Conservation (phyloP, 2,888 invertebrate genomes). For the Eremobia ochroleuca region DNA sequence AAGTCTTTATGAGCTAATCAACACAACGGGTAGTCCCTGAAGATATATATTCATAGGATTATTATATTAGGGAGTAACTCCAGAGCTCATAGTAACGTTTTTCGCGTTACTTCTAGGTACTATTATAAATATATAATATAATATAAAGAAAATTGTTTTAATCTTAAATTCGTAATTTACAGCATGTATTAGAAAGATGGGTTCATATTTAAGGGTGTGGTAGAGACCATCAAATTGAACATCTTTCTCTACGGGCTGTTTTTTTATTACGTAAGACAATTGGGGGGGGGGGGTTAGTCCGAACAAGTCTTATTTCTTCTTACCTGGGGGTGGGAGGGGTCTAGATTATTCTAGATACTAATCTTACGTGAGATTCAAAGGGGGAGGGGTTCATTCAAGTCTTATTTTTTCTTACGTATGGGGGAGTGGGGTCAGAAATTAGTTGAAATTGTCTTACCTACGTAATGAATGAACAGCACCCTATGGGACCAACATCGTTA, state of each 20-base stretch:
- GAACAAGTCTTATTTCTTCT: too few relatives aligned
- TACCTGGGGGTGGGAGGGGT: too few relatives aligned
- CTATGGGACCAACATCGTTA: neutral
- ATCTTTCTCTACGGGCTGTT: neutral
- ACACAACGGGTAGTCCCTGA: constrained; percentile 15
- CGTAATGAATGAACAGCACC: too few relatives aligned
- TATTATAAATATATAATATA: too few relatives aligned
- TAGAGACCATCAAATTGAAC: neutral
- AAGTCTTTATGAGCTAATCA: constrained; percentile 26
- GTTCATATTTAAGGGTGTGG: neutral
- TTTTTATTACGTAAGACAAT: too few relatives aligned
- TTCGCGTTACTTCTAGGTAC: neutral
- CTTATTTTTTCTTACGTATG: too few relatives aligned
- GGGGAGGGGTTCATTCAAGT: too few relatives aligned
- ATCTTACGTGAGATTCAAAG: too few relatives aligned
- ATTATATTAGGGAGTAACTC: constrained; percentile 40
- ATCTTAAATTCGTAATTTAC: constrained; percentile 2
- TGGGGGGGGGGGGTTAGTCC: too few relatives aligned
- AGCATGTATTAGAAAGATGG: neutral
- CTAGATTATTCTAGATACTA: too few relatives aligned
- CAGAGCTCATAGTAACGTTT: constrained; percentile 14
- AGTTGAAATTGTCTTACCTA: too few relatives aligned
- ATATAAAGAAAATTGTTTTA: constrained; percentile 17
- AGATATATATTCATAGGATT: constrained; percentile 39
- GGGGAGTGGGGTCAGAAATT: too few relatives aligned